Base-by-base conservation (phyloP, 23 tunicate species). In the Halocynthia aurantium region DNA sequence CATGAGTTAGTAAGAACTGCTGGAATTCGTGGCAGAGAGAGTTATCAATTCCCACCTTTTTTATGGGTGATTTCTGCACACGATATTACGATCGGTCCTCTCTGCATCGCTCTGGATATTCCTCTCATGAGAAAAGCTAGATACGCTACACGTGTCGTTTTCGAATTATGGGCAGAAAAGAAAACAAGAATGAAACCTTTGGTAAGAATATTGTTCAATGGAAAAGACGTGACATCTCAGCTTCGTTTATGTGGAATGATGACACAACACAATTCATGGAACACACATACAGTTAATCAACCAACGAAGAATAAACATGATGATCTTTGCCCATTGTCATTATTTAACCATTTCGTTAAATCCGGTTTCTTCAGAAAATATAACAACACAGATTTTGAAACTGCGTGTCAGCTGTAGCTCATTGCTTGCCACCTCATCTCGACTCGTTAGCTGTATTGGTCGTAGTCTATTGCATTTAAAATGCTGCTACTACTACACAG, bases 61-160 rank as follows among this genome's bases (percentile, higher is more conserved):
- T 44, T 74, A 12, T 74, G 78, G 78, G 31, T 74, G n/a, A 19
- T 74, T 52, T 74, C 78, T 74, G 56, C 64, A 5, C 78, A 74
- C 31, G 78, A 74, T 50, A 54, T 74, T 8, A 74, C 78, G n/a
- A 52, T 74, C 11, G 78, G 78, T 8, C 78, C 78, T 8, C 31
- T 74, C 4, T 74, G 55, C 31, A 54, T 54, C 0, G 78, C 78
- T 0, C 17, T 74, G 78, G 40, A 74, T 8, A 74, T 51, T 17
- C 62, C 56, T 20, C 22, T 54, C 5, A 54, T 74, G 63, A 74
- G 57, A 18, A 74, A 74, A 52, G 78, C 22, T 13, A 62, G 64
- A 12, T 74, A 74, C 57, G 78, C 78, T 54, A 18, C 78, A 54
- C 56, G 78, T 15, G 60, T 74, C 13, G 78, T 53, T 6, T 74